Evolutionary conservation across 2,797 vertebrate species (phyloP).

Genomic region (Sebastes itinus): DNA sequence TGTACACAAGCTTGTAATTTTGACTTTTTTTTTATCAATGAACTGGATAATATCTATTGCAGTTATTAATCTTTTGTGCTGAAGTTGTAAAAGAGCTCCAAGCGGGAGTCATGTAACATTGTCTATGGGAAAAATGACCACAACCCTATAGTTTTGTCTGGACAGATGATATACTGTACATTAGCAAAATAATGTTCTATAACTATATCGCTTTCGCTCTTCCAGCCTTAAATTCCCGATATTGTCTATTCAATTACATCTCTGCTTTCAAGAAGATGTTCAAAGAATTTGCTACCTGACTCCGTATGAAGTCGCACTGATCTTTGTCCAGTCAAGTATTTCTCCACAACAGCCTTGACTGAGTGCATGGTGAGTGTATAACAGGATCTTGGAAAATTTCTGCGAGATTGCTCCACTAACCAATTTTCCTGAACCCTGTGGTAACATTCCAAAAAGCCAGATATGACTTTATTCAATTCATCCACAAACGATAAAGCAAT

Average conservation of each 20-base stretch:
- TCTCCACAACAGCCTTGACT: constrained; percentile 51
- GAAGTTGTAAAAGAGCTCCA: not conserved
- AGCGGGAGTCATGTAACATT: not conserved
- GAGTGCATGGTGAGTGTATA: constrained; percentile 71
- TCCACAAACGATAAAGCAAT: constrained; percentile 80
- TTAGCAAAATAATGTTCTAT: not conserved
- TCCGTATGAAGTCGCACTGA: constrained; percentile 20
- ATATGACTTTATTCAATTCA: constrained; percentile 83
- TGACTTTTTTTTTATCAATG: not conserved
- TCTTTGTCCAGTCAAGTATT: constrained; percentile 34
- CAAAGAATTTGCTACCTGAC: not conserved
- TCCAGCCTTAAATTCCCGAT: not conserved
- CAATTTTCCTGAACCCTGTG: constrained; percentile 78
- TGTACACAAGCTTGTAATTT: not conserved
- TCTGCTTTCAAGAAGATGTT: constrained; percentile 6
- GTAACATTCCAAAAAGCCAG: constrained; percentile 81
- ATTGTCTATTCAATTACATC: not conserved
- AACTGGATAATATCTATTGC: not conserved
- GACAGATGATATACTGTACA: not conserved
- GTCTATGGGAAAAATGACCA: not conserved
- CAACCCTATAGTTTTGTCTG: not conserved
- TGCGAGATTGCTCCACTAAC: constrained; percentile 75
- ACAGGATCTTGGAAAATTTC: constrained; percentile 76
- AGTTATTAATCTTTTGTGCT: no score
- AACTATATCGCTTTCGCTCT: not conserved